Evolutionary conservation across 2,888 invertebrate species (phyloP).

Genomic region (Volucella bombylans): DNA sequence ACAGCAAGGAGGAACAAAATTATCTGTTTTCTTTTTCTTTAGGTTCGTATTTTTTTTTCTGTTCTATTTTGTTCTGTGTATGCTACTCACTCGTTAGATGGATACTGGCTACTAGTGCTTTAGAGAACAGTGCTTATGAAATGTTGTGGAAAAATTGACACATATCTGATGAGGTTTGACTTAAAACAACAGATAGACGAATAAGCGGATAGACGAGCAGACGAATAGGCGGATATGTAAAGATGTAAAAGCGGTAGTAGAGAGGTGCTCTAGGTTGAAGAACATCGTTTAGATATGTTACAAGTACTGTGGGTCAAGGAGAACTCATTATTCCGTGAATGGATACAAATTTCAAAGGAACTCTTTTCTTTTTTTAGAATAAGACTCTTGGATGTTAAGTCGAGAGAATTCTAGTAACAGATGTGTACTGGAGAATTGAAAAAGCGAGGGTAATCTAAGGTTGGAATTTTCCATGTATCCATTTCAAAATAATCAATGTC

Average conservation of each 20-base stretch:
- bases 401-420: constrained; percentile 1
- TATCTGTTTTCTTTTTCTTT: constrained; percentile 35
- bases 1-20: constrained; percentile 27
- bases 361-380: background rate
- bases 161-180: constrained; percentile 44
- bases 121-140: constrained; percentile 44
- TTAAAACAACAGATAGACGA: background rate
- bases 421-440: background rate
- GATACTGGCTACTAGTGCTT: constrained; percentile 41
- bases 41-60: background rate
- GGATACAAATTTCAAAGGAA: constrained; percentile 19
- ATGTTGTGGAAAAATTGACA: constrained; percentile 70
- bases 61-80: constrained; percentile 10
- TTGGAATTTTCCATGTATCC: too few relatives aligned
- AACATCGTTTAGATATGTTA: constrained; percentile 9
- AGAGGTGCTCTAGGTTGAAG: constrained; percentile 6
- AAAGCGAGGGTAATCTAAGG: too few relatives aligned
- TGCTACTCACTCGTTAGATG: constrained; percentile 19
- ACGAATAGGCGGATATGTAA: constrained; percentile 4
- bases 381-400: background rate
- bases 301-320: constrained; percentile 64
- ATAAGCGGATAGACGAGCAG: background rate
- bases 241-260: constrained; percentile 18
- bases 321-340: constrained; percentile 46
- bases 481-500: too few relatives aligned